Base-by-base conservation (phyloP, 2,797 vertebrate species). In the Characodon lateralis region DNA sequence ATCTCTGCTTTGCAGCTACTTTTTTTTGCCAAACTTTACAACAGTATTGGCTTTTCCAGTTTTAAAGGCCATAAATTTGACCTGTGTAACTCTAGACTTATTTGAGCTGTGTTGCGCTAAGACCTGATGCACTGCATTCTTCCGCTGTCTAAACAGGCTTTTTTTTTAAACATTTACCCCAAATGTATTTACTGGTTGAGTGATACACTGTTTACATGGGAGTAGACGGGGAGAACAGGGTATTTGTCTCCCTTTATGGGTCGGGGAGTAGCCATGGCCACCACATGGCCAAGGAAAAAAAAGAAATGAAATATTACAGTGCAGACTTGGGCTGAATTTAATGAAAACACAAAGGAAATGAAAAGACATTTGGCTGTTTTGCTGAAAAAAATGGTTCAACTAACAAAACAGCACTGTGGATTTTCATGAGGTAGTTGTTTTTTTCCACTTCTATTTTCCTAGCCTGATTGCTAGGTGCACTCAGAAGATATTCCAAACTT, bases 81-180 rank as follows among this genome's bases (percentile, higher is more conserved):
- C 77, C 77, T 78, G 83, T 92, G 91, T 92, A 82, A 92, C 90
- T 80, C 87, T 86, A 85, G 89, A 77, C 86, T 84, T 85, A 83
- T 93, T 90, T 93, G 90, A 94, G 88, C 80, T 79, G 87, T 87
- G 81, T 88, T 89, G 87, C 87, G 87, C 88, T 85, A 87, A 89
- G 91, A 90, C 89, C 90, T 89, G 90, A 90, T 93, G 88, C 89
- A 87, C 86, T 78, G 83, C 91, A 92, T 92, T 93, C 93, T 91
- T 91, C 84, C 85, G 74, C 83, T 86, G 83, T 85, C 88, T 90
- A 89, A 95, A 93, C 87, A 82, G 87, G 85, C 87, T 39, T 68
- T 91, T 68, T 91, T 95, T 93, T 93, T 91, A 94, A 93, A 92
- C 88, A 91, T 92, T 93, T 94, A 93, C 87, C 85, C 87, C 83